Conservation (phyloP, 2,113 vertebrate species). For the Mesoclemmys tuberculata region DNA sequence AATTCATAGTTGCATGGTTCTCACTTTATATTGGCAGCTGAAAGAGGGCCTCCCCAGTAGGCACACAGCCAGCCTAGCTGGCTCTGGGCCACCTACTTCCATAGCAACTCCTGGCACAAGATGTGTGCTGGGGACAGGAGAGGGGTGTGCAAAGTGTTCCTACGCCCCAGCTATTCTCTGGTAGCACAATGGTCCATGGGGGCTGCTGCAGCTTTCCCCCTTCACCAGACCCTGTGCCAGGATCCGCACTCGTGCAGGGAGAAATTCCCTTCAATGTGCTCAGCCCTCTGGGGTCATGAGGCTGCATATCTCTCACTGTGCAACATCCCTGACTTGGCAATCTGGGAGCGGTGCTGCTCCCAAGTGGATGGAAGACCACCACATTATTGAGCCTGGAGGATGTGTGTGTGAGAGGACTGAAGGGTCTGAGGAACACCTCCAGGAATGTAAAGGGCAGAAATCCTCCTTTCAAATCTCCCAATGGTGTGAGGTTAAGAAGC, state of each 20-base stretch:
- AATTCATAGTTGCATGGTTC: background rate
- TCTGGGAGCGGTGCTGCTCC: background rate
- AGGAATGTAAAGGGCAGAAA: background rate
- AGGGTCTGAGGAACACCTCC: background rate
- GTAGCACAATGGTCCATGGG: background rate
- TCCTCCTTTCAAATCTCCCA: background rate
- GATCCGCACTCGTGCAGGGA: fast-evolving
- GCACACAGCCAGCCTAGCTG: fast-evolving
- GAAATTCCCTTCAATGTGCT: background rate
- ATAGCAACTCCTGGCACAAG: background rate
- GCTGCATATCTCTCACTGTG: background rate
- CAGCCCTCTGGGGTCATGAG: fast-evolving
- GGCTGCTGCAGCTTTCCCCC: background rate
- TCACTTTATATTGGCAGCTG: background rate
- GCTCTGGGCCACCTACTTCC: background rate
- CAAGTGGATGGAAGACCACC: background rate
- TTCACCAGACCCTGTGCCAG: background rate
- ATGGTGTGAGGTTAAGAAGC: background rate
- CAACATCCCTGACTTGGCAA: background rate
- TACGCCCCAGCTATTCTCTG: background rate
- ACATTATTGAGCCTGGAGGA: background rate
- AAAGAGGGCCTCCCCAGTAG: fast-evolving
- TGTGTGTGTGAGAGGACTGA: background rate
- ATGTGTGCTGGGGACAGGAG: background rate
- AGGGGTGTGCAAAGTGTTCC: background rate